phyloP scores from a whole-genome alignment of 2,888 invertebrate genomes.

The Onchidella celtica region DNA sequence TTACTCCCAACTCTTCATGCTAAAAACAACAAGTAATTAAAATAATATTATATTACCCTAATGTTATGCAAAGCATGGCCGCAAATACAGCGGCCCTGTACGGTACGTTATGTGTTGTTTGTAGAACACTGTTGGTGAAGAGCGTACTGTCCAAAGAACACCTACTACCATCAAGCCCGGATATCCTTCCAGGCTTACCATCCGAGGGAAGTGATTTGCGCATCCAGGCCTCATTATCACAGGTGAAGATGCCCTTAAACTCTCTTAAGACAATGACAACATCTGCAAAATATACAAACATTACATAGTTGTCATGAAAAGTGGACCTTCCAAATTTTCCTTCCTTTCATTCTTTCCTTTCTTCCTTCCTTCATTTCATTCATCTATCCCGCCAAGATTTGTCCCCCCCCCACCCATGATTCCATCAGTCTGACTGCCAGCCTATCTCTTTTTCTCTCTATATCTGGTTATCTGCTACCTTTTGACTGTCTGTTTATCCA shows the following conservation, averaged over 20 bases:
- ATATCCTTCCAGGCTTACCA: not conserved
- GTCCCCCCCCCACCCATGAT: too few relatives aligned
- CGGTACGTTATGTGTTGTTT: too few relatives aligned
- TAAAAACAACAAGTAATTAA: too few relatives aligned
- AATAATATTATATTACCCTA: too few relatives aligned
- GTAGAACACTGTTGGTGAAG: slow-evolving; percentile 33
- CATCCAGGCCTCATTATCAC: slow-evolving; percentile 28
- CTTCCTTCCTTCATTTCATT: not conserved
- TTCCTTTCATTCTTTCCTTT: not conserved
- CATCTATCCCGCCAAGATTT: too few relatives aligned
- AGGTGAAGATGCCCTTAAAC: not conserved
- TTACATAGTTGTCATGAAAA: not conserved
- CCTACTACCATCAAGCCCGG: slow-evolving; percentile 3
- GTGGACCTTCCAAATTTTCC: not conserved
- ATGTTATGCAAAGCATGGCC: too few relatives aligned
- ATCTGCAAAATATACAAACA: not conserved
- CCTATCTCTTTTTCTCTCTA: not conserved
- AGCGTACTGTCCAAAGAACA: slow-evolving; percentile 35
- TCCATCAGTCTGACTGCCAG: not conserved
- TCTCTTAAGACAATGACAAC: not conserved
- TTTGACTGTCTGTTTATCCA: not conserved
- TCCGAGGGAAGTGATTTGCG: slow-evolving; percentile 19
- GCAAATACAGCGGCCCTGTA: too few relatives aligned
- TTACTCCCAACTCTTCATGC: too few relatives aligned
- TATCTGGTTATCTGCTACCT: not conserved